Percentiles rank a stretch among this genome's conserved stretches.
Conservation (phyloP, 1,140 invertebrate genomes). For the Plectus sambesii region DNA sequence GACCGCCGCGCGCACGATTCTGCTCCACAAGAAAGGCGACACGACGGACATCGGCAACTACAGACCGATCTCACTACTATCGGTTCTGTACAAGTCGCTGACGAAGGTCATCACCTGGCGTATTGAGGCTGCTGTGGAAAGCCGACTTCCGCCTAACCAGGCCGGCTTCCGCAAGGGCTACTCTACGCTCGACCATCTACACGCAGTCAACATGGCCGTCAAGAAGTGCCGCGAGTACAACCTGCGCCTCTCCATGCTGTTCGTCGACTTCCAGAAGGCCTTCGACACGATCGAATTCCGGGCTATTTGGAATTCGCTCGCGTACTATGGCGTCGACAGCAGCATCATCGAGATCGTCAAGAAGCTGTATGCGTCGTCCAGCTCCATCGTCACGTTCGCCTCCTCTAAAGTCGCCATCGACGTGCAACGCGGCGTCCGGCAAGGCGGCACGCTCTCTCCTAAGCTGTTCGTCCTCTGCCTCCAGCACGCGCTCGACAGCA, state of each 20-base stretch:
- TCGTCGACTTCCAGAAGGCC: constrained; percentile 37
- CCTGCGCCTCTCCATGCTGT: constrained; percentile 26
- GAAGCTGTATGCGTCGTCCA: constrained; percentile 3
- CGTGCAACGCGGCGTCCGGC: constrained; percentile 47
- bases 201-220: constrained; percentile 11
- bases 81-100: constrained; percentile 15
- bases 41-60: constrained; percentile 13
- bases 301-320: constrained; percentile 12
- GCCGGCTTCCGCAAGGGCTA: constrained; percentile 18
- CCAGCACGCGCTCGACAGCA: constrained; percentile 41
- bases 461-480: constrained; percentile 50
- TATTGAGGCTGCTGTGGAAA: constrained; percentile 7
- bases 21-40: constrained; percentile 18
- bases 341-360: constrained; percentile 7
- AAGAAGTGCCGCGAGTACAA: constrained; percentile 35
- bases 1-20: constrained; percentile 9
- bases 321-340: constrained; percentile 9
- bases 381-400: neutral
- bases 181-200: constrained; percentile 24
- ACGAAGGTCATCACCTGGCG: constrained; percentile 13
- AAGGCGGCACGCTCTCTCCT: constrained; percentile 51
- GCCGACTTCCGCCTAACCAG: constrained; percentile 16
- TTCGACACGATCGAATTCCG: constrained; percentile 32
- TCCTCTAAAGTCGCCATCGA: neutral
- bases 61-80: constrained; percentile 23